phyloP scores from a whole-genome alignment of 2,113 vertebrate genomes.

The Hoplias malabaricus region DNA sequence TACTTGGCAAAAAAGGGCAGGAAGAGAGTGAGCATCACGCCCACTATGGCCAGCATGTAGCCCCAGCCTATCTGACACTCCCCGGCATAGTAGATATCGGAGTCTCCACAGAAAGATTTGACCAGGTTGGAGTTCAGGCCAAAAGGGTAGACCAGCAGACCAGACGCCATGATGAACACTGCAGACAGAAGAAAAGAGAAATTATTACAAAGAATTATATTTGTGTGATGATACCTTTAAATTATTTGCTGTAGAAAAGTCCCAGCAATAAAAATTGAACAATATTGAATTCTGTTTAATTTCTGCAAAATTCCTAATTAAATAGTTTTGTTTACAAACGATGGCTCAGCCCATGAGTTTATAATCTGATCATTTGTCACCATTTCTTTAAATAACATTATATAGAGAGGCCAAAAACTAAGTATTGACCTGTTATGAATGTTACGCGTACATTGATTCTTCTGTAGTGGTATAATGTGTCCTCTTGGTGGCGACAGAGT shows the following conservation, averaged over 20 bases:
- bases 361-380: background rate
- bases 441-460: background rate
- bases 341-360: background rate
- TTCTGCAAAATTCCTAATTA: too few species aligned
- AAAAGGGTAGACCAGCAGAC: conserved; percentile 90
- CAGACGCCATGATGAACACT: conserved; percentile 93
- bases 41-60: conserved; percentile 92
- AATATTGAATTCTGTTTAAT: too few species aligned
- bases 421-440: background rate
- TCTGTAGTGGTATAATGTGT: background rate
- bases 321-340: background rate
- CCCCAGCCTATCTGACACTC: conserved; percentile 94
- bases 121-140: conserved; percentile 87
- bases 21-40: conserved; percentile 91
- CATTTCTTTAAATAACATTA: background rate
- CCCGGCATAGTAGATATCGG: conserved; percentile 87
- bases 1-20: conserved; percentile 95
- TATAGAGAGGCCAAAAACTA: background rate
- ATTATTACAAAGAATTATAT: background rate
- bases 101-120: conserved; percentile 84
- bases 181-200: conserved; percentile 55
- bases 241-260: background rate
- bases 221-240: too few species aligned
- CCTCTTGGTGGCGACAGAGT: conserved; percentile 71
- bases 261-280: too few species aligned